phyloP scores from a whole-genome alignment of 2,888 invertebrate genomes.

The Tiliacea citrago region DNA sequence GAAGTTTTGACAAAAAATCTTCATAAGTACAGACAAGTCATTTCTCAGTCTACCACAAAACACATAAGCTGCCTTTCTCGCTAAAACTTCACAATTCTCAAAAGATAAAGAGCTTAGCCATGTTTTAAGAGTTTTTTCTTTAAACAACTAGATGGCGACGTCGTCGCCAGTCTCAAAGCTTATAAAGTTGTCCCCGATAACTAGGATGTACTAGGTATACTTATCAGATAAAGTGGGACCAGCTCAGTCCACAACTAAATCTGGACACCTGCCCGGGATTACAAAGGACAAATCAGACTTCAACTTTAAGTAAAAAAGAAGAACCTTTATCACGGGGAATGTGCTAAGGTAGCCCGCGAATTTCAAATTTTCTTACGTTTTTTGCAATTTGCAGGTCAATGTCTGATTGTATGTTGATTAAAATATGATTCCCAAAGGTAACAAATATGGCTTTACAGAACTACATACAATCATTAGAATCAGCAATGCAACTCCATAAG shows the following conservation, averaged over 20 bases:
- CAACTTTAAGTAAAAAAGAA: slow-evolving; percentile 13
- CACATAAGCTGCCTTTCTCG: too few species aligned
- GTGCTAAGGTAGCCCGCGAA: too few species aligned
- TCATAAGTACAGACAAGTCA: too few species aligned
- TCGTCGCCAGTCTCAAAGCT: slow-evolving; percentile 17
- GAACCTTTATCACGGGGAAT: slow-evolving; percentile 55
- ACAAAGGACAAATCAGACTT: slow-evolving; percentile 23
- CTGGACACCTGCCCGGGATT: slow-evolving; percentile 43
- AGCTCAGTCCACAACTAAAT: slow-evolving; percentile 19
- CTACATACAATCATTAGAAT: too few species aligned
- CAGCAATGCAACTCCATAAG: too few species aligned
- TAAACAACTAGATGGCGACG: neutral
- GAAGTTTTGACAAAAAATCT: too few species aligned
- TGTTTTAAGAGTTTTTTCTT: slow-evolving; percentile 10
- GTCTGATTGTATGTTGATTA: too few species aligned
- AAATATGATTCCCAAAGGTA: too few species aligned
- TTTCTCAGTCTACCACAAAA: too few species aligned
- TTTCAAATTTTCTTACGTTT: too few species aligned
- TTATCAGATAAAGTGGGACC: slow-evolving; percentile 16
- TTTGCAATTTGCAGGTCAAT: too few species aligned
- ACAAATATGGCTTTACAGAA: too few species aligned
- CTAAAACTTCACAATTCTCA: slow-evolving; percentile 11
- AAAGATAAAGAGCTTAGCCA: slow-evolving; percentile 19
- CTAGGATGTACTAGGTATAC: neutral
- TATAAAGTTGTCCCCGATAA: slow-evolving; percentile 14